phyloP scores from a whole-genome alignment of 2,797 vertebrate species.

The Danionella dracula region DNA sequence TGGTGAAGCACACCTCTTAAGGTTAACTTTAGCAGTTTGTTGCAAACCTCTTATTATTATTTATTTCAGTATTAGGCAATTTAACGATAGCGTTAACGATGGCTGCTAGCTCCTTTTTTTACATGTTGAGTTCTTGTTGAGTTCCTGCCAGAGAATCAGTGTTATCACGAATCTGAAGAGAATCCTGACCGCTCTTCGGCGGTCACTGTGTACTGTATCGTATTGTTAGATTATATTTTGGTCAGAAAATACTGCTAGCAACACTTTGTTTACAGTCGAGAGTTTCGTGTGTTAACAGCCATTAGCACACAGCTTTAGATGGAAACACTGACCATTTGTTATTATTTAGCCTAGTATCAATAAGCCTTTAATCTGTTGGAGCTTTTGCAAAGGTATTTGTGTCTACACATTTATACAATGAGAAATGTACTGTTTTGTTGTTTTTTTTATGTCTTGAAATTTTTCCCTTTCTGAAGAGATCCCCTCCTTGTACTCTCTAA shows the following conservation, averaged over 20 bases:
- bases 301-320: neutral
- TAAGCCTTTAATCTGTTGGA: neutral
- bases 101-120: too few species aligned
- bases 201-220: neutral
- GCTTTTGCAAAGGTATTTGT: too few species aligned
- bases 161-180: slow-evolving; percentile 11
- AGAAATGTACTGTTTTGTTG: too few species aligned
- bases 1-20: slow-evolving; percentile 1
- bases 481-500: too few species aligned
- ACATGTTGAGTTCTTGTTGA: too few species aligned
- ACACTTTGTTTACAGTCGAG: neutral
- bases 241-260: neutral
- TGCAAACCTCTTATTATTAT: slow-evolving; percentile 37
- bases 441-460: too few species aligned
- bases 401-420: too few species aligned
- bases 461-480: too few species aligned
- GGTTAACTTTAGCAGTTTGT: too few species aligned
- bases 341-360: too few species aligned
- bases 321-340: neutral
- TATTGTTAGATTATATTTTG: neutral
- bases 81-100: too few species aligned
- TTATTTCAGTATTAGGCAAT: slow-evolving; percentile 65
- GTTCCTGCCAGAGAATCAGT: neutral
- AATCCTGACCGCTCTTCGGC: neutral
- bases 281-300: slow-evolving; percentile 1